Percentiles rank a stretch among this genome's conserved stretches.
phyloP scores from a whole-genome alignment of 2,797 vertebrate genomes.

The Propithecus deckenii region DNA sequence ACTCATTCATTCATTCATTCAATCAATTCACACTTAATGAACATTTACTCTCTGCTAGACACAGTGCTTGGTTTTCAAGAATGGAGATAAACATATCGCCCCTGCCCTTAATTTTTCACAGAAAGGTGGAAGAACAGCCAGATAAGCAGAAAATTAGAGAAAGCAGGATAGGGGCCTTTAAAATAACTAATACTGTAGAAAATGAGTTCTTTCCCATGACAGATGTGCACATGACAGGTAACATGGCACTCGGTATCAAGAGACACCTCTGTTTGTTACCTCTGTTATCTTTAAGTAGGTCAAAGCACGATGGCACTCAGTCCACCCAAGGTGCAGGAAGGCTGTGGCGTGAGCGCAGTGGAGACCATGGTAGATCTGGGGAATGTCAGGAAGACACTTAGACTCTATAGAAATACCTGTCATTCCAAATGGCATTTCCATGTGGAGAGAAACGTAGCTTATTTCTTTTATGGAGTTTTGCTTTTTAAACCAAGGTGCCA shows the following conservation, averaged over 20 bases:
- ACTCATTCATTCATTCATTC: not conserved
- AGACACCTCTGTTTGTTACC: not conserved
- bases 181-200: not conserved
- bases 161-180: not conserved
- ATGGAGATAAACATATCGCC: not conserved
- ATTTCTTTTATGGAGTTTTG: not conserved
- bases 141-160: not conserved
- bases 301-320: not conserved
- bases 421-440: not conserved
- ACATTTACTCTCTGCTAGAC: not conserved
- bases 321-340: not conserved
- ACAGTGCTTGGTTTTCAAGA: not conserved
- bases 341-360: not conserved
- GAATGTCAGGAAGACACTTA: not conserved
- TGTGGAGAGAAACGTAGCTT: not conserved
- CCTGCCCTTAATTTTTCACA: not conserved
- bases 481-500: not conserved
- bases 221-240: too few relatives aligned
- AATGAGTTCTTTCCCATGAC: not conserved
- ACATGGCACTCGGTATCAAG: not conserved
- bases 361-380: not conserved
- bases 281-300: not conserved
- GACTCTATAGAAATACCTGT: not conserved
- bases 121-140: not conserved
- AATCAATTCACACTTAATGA: too few relatives aligned